phyloP scores from a whole-genome alignment of 2,888 invertebrate species.

The Drosophila falleni region DNA sequence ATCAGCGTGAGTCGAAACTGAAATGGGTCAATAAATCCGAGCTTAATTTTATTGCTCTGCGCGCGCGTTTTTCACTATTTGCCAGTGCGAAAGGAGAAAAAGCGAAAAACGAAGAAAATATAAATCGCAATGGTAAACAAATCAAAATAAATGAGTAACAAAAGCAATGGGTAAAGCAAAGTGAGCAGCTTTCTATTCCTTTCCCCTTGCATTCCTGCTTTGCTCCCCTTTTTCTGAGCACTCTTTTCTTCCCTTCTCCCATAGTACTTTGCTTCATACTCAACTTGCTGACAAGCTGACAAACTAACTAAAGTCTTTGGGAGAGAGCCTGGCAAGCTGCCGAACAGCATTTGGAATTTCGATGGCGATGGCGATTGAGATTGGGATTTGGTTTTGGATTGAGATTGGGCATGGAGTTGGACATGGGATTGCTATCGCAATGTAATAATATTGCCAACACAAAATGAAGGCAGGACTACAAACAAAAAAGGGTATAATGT shows the following conservation, averaged over 20 bases:
- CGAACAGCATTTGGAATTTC: constrained; percentile 56
- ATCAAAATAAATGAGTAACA: constrained; percentile 82
- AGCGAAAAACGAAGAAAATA: constrained; percentile 71
- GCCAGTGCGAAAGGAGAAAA: constrained; percentile 9
- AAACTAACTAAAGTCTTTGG: constrained; percentile 64
- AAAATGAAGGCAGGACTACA: constrained; percentile 25
- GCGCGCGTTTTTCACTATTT: constrained; percentile 56
- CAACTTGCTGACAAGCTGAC: constrained; percentile 79
- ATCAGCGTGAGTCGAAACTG: constrained; percentile 71
- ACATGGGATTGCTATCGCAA: constrained; percentile 43
- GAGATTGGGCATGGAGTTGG: constrained; percentile 21
- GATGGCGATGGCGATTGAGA: constrained; percentile 28
- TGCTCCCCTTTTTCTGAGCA: not conserved
- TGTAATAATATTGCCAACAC: constrained; percentile 56
- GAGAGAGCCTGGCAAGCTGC: constrained; percentile 66
- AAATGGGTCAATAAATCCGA: constrained; percentile 80
- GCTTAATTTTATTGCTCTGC: constrained; percentile 80
- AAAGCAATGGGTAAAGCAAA: constrained; percentile 55
- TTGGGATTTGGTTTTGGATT: constrained; percentile 39
- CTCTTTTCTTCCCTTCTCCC: not conserved
- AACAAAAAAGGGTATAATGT: no score
- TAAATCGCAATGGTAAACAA: constrained; percentile 81
- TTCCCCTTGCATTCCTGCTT: not conserved
- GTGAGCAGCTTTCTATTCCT: constrained; percentile 17
- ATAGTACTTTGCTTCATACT: constrained; percentile 19